phyloP scores from a whole-genome alignment of 2,797 vertebrate species.

The Myripristis jacobus region DNA sequence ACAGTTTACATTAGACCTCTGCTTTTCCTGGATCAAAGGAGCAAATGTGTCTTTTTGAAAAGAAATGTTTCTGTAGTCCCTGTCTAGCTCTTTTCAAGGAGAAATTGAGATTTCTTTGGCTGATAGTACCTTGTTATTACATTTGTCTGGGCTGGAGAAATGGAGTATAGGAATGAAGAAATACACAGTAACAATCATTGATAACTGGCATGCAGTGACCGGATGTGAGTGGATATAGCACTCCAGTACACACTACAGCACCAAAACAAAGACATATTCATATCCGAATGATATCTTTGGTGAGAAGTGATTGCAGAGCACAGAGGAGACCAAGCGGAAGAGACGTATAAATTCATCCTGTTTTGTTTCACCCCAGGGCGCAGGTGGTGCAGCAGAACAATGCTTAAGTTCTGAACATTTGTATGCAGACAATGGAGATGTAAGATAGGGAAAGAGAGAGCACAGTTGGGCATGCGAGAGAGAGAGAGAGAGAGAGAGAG shows the following conservation, averaged over 20 bases:
- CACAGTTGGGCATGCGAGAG: too few species aligned
- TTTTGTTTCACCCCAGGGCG: slow-evolving; percentile 39
- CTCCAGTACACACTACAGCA: too few species aligned
- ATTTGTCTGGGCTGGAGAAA: slow-evolving; percentile 13
- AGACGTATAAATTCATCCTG: slow-evolving; percentile 23
- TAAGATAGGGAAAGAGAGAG: not conserved
- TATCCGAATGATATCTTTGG: slow-evolving; percentile 20
- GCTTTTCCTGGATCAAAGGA: slow-evolving; percentile 52
- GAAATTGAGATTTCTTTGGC: slow-evolving; percentile 3
- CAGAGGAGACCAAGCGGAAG: not conserved
- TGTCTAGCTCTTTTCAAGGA: slow-evolving; percentile 26
- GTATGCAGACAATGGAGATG: slow-evolving; percentile 42
- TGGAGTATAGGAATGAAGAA: slow-evolving; percentile 5
- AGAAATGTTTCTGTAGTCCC: slow-evolving; percentile 26
- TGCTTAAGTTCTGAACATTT: slow-evolving; percentile 34
- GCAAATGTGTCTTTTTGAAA: slow-evolving; percentile 40
- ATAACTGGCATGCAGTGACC: slow-evolving; percentile 16
- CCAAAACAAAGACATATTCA: slow-evolving; percentile 24
- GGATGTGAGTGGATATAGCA: too few species aligned
- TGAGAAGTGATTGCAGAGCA: slow-evolving; percentile 22
- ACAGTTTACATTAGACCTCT: slow-evolving; percentile 77
- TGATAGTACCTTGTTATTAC: slow-evolving; percentile 9
- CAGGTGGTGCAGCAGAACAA: slow-evolving; percentile 19
- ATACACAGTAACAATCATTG: slow-evolving; percentile 15
- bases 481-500: slow-evolving; percentile 1